Evolutionary conservation across 2,797 vertebrate species (phyloP), one percentile per base, ranked within the genome.

Genomic region (Lindbergichthys nudifrons): DNA sequence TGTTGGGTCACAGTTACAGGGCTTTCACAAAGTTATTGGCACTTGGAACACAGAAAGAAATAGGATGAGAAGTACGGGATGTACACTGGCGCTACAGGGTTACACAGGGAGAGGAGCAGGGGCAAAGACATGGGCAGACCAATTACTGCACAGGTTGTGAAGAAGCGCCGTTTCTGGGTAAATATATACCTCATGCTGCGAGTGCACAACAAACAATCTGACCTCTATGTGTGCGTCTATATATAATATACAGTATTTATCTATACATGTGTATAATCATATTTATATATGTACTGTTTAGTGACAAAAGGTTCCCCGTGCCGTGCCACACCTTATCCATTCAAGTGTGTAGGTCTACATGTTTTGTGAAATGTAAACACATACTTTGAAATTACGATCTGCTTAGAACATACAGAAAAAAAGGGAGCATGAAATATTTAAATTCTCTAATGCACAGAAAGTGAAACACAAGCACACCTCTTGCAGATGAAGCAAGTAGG

Each of bases 21-120:
- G 94, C 91, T 95, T 95, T 95, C 95, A 96, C 95, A 94, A 95
- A 95, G 94, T 95, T 94, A 95, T 96, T 96, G 96, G 96, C 96
- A 97, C 96, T 96, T 96, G 94, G 93, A 95, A 96, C 96, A 95
- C 93, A 91, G 93, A 94, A 90, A 94, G 87, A 92, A 67, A 89
- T 76, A 90, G 90, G 89, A 94, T 94, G 96, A 93, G 92, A 92
- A 92, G 83, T 87, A 90, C 87, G 87, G 79, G 88, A 90, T 85
- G 94, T 91, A 92, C 92, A 95, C 92, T 89, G 94, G 92, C 65
- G 83, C 91, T 93, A 95, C 93, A 73, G 92, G 92, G 89, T 93
- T 86, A 94, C 92, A 90, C 66, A 83, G 85, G 88, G 82, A 42
- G 47, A 65, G 82, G 85, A 85, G 86, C 88, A 88, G 81, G 87